These are phyloP conservation scores for Drosophila kurseongensis DNA, from an alignment of 1,140 invertebrate species.

Conservation along the genomic window DNA sequence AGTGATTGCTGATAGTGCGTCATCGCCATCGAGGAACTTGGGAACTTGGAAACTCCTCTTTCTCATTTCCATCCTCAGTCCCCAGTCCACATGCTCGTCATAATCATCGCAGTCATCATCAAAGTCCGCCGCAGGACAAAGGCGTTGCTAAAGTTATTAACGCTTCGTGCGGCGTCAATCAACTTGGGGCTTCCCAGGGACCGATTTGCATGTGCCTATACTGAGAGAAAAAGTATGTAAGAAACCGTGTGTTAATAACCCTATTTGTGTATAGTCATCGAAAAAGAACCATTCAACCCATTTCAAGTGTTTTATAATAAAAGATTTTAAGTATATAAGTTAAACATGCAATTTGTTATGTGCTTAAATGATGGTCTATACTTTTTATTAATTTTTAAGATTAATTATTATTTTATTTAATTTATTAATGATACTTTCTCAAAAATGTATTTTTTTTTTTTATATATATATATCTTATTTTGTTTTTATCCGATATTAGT, in stretches of 20 bases:
- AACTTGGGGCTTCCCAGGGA: slow-evolving; percentile 53
- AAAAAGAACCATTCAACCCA: no score
- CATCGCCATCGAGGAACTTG: slow-evolving; percentile 39
- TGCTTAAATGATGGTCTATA: no score
- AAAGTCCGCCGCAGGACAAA: slow-evolving; percentile 73
- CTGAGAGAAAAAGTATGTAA: neutral
- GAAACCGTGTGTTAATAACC: neutral
- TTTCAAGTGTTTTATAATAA: no score
- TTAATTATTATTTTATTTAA: no score
- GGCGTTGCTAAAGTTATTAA: slow-evolving; percentile 83
- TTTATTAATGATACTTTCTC: no score
- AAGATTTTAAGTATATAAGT: no score
- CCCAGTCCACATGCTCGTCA: slow-evolving; percentile 6
- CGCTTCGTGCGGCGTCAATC: slow-evolving; percentile 80
- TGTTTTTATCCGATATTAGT: no score
- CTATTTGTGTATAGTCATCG: no score
- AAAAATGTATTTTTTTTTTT: no score
- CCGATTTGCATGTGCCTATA: slow-evolving; percentile 61
- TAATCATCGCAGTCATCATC: slow-evolving; percentile 58
- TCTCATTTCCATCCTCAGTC: slow-evolving; percentile 29
- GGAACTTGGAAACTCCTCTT: slow-evolving; percentile 1
- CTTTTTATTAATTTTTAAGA: no score
- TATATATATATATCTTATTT: no score
- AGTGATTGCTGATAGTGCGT: slow-evolving; percentile 69
- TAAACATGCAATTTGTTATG: no score